A percentile compares a stretch with the other conserved stretches of the same genome.
Evolutionary conservation across 2,797 vertebrate genomes (phyloP).

Genomic region (Mycteria americana): DNA sequence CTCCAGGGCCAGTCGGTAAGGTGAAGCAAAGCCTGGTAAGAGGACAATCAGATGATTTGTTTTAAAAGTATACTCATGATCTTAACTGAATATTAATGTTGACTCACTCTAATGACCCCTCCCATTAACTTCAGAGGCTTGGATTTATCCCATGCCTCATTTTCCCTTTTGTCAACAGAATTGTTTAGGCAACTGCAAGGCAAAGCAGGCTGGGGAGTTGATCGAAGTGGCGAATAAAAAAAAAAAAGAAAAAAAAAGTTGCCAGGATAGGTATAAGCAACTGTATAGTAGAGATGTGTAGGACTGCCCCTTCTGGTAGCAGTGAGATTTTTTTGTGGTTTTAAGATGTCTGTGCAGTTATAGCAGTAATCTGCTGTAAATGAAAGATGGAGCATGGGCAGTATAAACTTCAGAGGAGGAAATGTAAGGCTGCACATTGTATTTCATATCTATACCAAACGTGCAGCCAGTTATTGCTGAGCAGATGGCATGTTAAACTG

Average conservation of each 20-base stretch:
- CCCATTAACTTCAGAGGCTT: neutral
- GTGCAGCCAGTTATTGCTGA: neutral
- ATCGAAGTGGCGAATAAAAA: neutral
- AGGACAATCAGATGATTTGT: neutral
- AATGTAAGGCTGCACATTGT: neutral
- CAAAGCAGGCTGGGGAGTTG: neutral
- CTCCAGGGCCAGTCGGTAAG: neutral
- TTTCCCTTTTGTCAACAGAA: neutral
- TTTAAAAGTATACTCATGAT: neutral
- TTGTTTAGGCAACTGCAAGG: neutral
- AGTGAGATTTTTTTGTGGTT: neutral
- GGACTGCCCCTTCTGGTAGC: neutral
- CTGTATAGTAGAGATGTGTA: neutral
- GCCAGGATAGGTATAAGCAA: neutral
- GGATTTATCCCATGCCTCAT: neutral
- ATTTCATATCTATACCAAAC: neutral
- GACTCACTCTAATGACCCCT: neutral
- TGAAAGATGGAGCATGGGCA: neutral
- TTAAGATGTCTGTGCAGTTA: neutral
- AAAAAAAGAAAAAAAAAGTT: neutral
- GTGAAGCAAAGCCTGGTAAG: neutral
- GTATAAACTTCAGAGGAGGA: neutral
- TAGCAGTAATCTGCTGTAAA: neutral
- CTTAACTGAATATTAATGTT: neutral
- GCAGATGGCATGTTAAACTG: neutral